Base-by-base conservation (phyloP, 2,113 vertebrate species). In the Tachuris rubrigastra region DNA sequence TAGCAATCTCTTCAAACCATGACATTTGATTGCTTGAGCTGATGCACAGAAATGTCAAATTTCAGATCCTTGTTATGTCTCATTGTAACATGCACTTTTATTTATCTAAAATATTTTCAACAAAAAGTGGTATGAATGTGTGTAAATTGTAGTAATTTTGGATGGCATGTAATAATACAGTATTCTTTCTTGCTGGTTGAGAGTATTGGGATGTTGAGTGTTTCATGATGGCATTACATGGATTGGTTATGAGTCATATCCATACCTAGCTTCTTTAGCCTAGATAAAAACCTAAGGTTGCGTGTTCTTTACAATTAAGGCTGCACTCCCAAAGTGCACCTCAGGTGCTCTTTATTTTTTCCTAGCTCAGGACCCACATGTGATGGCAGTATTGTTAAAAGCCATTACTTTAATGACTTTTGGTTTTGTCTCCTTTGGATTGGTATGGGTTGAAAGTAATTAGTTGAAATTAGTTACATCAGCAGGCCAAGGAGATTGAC, bases 301-400 rank as follows among this genome's bases (percentile, higher is more conserved):
- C 5, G 1, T 13, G 9, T 52, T 50, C 41, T 56, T 84, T 42
- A 31, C 5, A 21, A 62, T 2, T n/a, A 37, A 19, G 46, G 9
- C 27, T 93, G 37, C 1, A 0, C 8, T 52, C 15, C 21, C 21
- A 33, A 77, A 17, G 22, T 24, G 4, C 3, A 20, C 6, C 4
- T 82, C 44, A 46, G 13, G 17, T 69, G 27, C 41, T 80, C 21
- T 41, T 91, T 25, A 5, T 15, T 16, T 71, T 89, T 75, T 63
- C 4, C 2, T 30, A 22, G 25, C 6, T 5, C 1, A 0, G 1
- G 31, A 49, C 28, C 19, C 33, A 22, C 12, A 8, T 41, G 14
- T 77, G 42, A 85, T 74, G 17, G 20, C 28, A 82, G 5, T n/a
- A 23, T 21, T 83, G 8, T 55, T 77, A 30, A 33, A 82, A 68